phyloP scores from a whole-genome alignment of 2,113 vertebrate genomes.

The Catharus bicknelli region DNA sequence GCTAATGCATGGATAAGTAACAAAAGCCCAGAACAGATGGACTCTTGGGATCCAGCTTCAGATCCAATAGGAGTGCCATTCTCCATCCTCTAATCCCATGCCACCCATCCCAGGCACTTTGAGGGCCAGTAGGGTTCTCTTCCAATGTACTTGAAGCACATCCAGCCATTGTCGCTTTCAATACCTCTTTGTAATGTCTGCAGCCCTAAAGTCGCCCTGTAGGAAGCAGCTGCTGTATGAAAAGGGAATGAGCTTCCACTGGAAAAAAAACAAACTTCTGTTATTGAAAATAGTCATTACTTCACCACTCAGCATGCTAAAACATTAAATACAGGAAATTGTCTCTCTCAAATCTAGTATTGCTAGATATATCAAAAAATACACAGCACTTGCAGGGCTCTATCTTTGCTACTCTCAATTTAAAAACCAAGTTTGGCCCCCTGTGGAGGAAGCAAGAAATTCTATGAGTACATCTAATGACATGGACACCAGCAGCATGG shows the following conservation, averaged over 20 bases:
- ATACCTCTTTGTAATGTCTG: constrained; percentile 32
- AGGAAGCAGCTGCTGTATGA: constrained; percentile 59
- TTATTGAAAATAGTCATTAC: constrained; percentile 36
- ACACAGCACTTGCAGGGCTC: constrained; percentile 27
- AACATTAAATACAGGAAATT: constrained; percentile 44
- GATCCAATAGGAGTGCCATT: background rate
- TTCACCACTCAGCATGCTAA: constrained; percentile 17
- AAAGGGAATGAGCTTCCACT: constrained; percentile 35
- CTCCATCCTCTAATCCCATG: constrained; percentile 3
- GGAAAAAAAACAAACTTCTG: constrained; percentile 2
- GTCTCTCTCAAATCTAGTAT: constrained; percentile 12
- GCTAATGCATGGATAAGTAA: background rate
- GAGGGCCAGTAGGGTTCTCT: background rate
- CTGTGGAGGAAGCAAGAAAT: constrained; percentile 15
- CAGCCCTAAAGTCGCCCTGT: background rate
- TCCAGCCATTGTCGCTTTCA: constrained; percentile 36
- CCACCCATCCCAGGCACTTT: background rate
- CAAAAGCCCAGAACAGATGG: background rate
- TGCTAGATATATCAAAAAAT: constrained; percentile 54
- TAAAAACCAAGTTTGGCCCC: constrained; percentile 38
- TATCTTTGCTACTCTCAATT: constrained; percentile 29
- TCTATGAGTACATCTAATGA: background rate
- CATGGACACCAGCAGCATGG: background rate
- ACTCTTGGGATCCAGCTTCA: background rate
- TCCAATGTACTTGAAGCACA: background rate